Base-by-base conservation (phyloP, 1,140 invertebrate species). In the Drosophila hydei region DNA sequence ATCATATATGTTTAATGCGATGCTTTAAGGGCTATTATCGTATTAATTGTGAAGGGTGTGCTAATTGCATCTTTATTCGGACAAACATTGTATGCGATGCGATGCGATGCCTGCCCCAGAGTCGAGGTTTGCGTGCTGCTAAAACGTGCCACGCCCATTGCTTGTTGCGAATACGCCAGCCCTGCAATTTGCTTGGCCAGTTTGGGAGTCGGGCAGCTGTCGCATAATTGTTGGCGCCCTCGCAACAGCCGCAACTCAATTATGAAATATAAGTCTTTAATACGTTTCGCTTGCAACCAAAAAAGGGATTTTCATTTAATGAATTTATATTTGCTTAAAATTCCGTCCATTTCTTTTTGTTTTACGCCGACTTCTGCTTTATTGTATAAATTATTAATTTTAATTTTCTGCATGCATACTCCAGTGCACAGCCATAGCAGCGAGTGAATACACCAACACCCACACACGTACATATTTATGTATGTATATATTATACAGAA, bases 321-420 rank as follows among this genome's bases (percentile, higher is more conserved):
- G 81, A 67, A 87, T 87, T 87, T 79, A 64, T 59, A 36, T 63
- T 50, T 51, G 25, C 59, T 47, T 61, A 23, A 18, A 51, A 19
- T 19, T 45, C 43, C 0, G 2, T 3, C 7, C 23, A 40, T 9
- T 43, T 40, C 33, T 65, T 79, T 42, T 61, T 51, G 54, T 70
- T 56, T 45, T 52, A 50, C 52, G 48, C 50, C 65, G 64, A 62
- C 76, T 55, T 85, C 59, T 76, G 72, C 77, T 80, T 83, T 75
- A 79, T 77, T 81, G 79, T 79, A 90, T 90, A 79, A 90, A 90
- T 89, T 90, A 90, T 90, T 90, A 90, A 90, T 89, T 90, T 90
- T 90, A 90, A 90, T 90, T 90, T 90, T 90, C 89, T 90, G 89
- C 89, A 90, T 90, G 89, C 89, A 85, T 87, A 89, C 79, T 79